A percentile compares a stretch with the other conserved stretches of the same genome.
phyloP scores from a whole-genome alignment of 2,113 vertebrate species.

The Amazona guildingii region DNA sequence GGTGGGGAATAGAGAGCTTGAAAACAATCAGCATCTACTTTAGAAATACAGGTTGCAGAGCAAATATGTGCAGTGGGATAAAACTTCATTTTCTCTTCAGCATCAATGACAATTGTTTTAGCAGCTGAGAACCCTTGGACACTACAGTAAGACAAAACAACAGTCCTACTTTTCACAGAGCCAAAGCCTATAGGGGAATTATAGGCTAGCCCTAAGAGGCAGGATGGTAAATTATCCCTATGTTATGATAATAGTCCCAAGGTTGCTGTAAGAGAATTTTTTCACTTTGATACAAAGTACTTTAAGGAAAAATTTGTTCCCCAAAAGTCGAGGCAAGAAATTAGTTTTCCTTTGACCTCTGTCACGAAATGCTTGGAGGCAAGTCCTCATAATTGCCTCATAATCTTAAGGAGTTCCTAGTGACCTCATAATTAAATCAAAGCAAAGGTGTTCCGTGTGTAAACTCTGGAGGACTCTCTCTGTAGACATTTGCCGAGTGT shows the following conservation, averaged over 20 bases:
- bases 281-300: not conserved
- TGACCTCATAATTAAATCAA: not conserved
- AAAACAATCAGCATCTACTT: not conserved
- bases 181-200: not conserved
- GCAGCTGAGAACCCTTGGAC: not conserved
- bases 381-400: not conserved
- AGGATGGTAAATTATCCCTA: not conserved
- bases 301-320: not conserved
- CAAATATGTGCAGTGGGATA: not conserved
- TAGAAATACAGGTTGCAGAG: not conserved
- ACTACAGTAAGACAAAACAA: not conserved
- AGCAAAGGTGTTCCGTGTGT: not conserved
- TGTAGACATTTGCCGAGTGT: not conserved
- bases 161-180: not conserved
- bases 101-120: not conserved
- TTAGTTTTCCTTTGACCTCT: not conserved
- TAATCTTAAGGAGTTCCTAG: not conserved
- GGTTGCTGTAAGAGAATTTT: not conserved
- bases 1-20: not conserved
- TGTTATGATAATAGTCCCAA: not conserved
- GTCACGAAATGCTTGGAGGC: not conserved
- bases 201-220: not conserved
- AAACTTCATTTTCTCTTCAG: not conserved
- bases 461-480: not conserved
- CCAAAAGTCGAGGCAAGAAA: not conserved